phyloP scores from a whole-genome alignment of 2,888 invertebrate genomes.

The Phania funesta region DNA sequence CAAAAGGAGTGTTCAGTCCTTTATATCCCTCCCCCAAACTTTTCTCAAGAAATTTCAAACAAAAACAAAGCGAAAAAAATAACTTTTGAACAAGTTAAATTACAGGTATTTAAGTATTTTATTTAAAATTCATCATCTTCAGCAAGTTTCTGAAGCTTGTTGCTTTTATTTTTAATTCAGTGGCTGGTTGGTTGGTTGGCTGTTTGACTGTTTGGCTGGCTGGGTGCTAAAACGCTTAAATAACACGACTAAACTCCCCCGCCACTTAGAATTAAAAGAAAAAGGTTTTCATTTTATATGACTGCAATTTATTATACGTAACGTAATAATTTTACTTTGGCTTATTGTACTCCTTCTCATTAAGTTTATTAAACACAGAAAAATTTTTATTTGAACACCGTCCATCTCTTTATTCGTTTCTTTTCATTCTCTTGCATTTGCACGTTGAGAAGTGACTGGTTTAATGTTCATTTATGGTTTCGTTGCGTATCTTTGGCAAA shows the following conservation, averaged over 20 bases:
- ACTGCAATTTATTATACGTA: slow-evolving; percentile 69
- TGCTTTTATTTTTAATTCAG: slow-evolving; percentile 40
- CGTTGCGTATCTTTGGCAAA: slow-evolving; percentile 68
- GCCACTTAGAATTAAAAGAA: slow-evolving; percentile 8
- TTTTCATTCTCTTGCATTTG: slow-evolving; percentile 29
- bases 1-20: slow-evolving; percentile 4
- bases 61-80: not conserved
- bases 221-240: slow-evolving; percentile 69
- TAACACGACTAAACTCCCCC: not conserved
- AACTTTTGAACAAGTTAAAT: slow-evolving; percentile 74
- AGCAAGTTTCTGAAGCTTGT: slow-evolving; percentile 23
- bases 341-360: not conserved
- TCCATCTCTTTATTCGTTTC: slow-evolving; percentile 34
- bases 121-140: slow-evolving; percentile 72
- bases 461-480: slow-evolving; percentile 78
- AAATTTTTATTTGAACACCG: slow-evolving; percentile 35
- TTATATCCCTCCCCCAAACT: not conserved
- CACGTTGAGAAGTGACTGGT: slow-evolving; percentile 37
- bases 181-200: slow-evolving; percentile 1
- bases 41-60: not conserved
- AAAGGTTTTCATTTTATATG: slow-evolving; percentile 61
- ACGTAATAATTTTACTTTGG: slow-evolving; percentile 57
- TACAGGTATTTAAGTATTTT: slow-evolving; percentile 78
- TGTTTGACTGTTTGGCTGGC: not conserved
- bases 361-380: slow-evolving; percentile 5